These are phyloP conservation scores for Hafferia zeledoni DNA, from an alignment of 2,797 vertebrate species.

Conservation along the genomic window DNA sequence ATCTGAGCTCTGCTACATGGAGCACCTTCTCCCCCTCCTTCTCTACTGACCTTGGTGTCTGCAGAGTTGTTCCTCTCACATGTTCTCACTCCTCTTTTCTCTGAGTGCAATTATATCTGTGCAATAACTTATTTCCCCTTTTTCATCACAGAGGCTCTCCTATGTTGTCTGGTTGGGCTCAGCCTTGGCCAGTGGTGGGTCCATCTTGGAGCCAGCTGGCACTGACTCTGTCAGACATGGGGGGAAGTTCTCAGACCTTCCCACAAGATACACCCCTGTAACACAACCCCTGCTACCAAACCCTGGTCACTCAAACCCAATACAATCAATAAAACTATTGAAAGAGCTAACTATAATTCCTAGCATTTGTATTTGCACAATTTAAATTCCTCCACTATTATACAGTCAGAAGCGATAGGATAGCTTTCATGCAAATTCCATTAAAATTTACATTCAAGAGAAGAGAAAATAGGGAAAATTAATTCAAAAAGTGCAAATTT, in stretches of 20 bases:
- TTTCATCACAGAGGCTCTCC: neutral
- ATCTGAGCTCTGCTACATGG: rapidly evolving
- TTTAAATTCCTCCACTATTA: neutral
- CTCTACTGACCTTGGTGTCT: neutral
- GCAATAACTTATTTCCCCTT: neutral
- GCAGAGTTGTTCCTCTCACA: neutral
- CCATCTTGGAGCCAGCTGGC: neutral
- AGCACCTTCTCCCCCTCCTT: neutral
- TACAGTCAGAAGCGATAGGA: neutral
- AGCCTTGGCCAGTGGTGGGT: neutral
- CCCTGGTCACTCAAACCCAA: neutral
- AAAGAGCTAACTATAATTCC: neutral
- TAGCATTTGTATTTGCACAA: neutral
- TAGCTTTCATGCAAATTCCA: neutral
- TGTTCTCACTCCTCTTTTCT: neutral
- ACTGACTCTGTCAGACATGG: neutral
- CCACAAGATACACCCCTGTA: neutral
- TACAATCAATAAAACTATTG: neutral
- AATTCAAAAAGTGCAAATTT: neutral
- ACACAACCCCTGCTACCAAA: neutral
- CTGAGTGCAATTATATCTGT: neutral
- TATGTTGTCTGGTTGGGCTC: neutral
- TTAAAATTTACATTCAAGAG: neutral
- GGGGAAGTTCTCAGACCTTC: neutral
- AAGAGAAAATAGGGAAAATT: neutral